A percentile compares a stretch with the other conserved stretches of the same genome.
phyloP scores from a whole-genome alignment of 2,888 invertebrate species.

The Coleophora deauratella region DNA sequence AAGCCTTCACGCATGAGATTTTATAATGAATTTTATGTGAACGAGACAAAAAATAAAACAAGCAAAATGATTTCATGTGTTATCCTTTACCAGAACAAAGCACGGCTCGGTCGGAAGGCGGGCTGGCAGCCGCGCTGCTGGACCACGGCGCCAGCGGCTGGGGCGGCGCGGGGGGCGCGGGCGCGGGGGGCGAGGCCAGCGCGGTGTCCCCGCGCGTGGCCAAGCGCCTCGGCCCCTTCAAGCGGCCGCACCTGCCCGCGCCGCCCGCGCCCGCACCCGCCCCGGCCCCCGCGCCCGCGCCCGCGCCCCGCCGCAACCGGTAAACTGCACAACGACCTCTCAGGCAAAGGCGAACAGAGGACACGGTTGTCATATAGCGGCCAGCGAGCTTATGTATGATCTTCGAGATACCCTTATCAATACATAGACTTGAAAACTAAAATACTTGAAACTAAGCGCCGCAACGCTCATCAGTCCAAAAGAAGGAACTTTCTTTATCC shows the following conservation, averaged over 20 bases:
- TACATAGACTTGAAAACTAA: too few species aligned
- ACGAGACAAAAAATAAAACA: too few species aligned
- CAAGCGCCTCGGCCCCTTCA: conserved; percentile 80
- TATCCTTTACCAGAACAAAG: conserved; percentile 32
- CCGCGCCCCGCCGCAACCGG: conserved; percentile 43
- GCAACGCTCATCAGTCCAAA: too few species aligned
- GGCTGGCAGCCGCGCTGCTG: conserved; percentile 74
- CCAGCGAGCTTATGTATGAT: too few species aligned
- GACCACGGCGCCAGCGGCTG: conserved; percentile 69
- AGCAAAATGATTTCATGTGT: too few species aligned
- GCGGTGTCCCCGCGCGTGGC: conserved; percentile 78
- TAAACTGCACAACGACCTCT: conserved; percentile 27
- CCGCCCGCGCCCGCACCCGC: conserved; percentile 23
- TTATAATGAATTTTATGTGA: too few species aligned
- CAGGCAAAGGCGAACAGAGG: background rate
- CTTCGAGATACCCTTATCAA: too few species aligned
- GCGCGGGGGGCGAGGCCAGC: conserved; percentile 35
- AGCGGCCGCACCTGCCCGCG: conserved; percentile 50
- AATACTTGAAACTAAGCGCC: too few species aligned
- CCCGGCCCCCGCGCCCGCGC: conserved; percentile 17
- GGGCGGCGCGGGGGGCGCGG: conserved; percentile 34
- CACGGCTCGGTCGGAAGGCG: conserved; percentile 34
- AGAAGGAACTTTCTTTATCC: too few species aligned
- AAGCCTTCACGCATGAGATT: too few species aligned
- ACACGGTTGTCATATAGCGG: too few species aligned